Percentiles rank a stretch among this genome's conserved stretches.
Evolutionary conservation across 2,113 vertebrate genomes (phyloP).

Genomic region (Oceanodroma tethys): DNA sequence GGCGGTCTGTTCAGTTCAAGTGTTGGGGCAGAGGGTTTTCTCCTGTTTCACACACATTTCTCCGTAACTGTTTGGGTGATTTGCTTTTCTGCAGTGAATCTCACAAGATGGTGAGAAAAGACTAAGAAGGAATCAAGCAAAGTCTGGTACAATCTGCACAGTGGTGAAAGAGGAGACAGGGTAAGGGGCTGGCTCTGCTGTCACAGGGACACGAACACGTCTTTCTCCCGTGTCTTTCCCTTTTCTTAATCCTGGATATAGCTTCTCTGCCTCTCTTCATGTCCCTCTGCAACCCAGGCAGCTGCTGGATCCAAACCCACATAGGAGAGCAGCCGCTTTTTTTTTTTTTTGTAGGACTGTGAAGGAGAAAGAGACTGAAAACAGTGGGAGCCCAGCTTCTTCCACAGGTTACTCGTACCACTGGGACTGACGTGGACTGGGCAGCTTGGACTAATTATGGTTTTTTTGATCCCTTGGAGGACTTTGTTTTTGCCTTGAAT

Average conservation of each 20-base stretch:
- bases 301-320: not conserved
- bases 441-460: not conserved
- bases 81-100: not conserved
- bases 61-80: not conserved
- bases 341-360: not conserved
- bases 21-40: not conserved
- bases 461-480: not conserved
- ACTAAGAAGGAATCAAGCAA: not conserved
- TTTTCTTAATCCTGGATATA: not conserved
- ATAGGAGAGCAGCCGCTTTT: not conserved
- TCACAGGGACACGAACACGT: not conserved
- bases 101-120: not conserved
- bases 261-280: not conserved
- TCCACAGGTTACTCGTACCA: not conserved
- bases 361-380: not conserved
- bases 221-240: not conserved
- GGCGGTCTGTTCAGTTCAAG: not conserved
- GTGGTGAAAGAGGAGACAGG: not conserved
- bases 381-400: not conserved
- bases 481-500: not conserved
- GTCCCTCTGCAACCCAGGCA: not conserved
- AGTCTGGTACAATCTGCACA: not conserved
- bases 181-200: not conserved
- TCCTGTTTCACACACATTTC: not conserved
- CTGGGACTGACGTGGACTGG: not conserved